These are phyloP conservation scores for Eriosoma lanigerum DNA, from an alignment of 1,140 invertebrate genomes.

Conservation along the genomic window DNA sequence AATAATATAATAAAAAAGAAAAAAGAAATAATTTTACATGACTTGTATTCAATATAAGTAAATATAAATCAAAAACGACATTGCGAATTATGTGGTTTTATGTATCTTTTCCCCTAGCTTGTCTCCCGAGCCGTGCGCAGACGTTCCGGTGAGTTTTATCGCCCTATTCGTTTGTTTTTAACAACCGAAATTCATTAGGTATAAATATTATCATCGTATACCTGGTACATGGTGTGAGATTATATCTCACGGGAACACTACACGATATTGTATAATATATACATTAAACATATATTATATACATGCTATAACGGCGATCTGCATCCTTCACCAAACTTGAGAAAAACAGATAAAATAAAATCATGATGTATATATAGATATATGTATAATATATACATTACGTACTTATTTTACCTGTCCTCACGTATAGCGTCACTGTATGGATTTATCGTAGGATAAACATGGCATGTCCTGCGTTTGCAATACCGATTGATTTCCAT, in stretches of 20 bases:
- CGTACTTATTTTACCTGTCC: no score
- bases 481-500: no score
- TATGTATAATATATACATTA: no score
- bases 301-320: slow-evolving; percentile 1
- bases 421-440: not conserved
- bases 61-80: slow-evolving; percentile 37
- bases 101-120: slow-evolving; percentile 16
- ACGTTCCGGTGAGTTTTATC: slow-evolving; percentile 22
- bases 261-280: not conserved
- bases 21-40: not conserved
- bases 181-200: slow-evolving; percentile 45
- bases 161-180: not conserved
- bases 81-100: slow-evolving; percentile 40
- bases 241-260: slow-evolving; percentile 38
- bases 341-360: slow-evolving; percentile 21
- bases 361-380: not conserved
- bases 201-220: not conserved
- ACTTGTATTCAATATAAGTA: not conserved
- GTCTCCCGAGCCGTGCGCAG: not conserved
- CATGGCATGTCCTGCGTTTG: no score
- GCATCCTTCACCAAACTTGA: not conserved
- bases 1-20: slow-evolving; percentile 4
- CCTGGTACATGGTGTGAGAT: not conserved
- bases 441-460: no score
- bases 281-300: not conserved